Percentiles rank a stretch among this genome's conserved stretches.
Evolutionary conservation across 2,113 vertebrate species (phyloP).

Genomic region (Trichomycterus rosablanca): DNA sequence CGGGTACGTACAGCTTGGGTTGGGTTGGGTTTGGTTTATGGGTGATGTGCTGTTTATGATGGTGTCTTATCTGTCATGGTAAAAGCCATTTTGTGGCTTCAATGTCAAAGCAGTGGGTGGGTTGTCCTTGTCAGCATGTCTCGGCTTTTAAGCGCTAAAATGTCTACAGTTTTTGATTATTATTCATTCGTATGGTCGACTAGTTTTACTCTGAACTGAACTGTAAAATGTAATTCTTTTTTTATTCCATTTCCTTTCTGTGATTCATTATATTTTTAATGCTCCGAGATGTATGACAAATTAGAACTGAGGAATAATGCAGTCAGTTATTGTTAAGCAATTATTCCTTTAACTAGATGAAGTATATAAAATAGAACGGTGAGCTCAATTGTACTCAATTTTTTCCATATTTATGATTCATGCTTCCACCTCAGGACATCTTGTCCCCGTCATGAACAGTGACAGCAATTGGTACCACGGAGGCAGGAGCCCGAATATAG

Average conservation of each 20-base stretch:
- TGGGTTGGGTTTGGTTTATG: too few relatives aligned
- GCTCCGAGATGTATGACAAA: too few relatives aligned
- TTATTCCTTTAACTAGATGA: neutral
- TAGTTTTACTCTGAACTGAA: too few relatives aligned
- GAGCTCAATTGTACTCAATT: too few relatives aligned
- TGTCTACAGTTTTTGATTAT: too few relatives aligned
- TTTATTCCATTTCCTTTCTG: too few relatives aligned
- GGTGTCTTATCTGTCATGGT: too few relatives aligned
- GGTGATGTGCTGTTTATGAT: too few relatives aligned
- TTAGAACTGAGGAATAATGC: too few relatives aligned
- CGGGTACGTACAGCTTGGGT: slow-evolving; percentile 73
- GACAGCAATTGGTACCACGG: slow-evolving; percentile 16
- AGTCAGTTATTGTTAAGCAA: neutral
- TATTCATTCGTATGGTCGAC: too few relatives aligned
- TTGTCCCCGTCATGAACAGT: slow-evolving; percentile 10
- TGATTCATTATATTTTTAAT: too few relatives aligned
- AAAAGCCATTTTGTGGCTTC: slow-evolving; percentile 2
- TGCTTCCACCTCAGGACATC: slow-evolving; percentile 20
- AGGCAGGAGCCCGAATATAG: slow-evolving; percentile 33
- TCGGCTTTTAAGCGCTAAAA: neutral
- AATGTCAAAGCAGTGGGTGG: neutral
- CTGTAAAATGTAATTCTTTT: too few relatives aligned
- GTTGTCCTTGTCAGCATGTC: neutral
- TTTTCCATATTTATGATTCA: slow-evolving; percentile 24
- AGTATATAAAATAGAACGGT: neutral